Evolutionary conservation across 2,797 vertebrate genomes (phyloP).

Genomic region (Ctenosaura bakeri): DNA sequence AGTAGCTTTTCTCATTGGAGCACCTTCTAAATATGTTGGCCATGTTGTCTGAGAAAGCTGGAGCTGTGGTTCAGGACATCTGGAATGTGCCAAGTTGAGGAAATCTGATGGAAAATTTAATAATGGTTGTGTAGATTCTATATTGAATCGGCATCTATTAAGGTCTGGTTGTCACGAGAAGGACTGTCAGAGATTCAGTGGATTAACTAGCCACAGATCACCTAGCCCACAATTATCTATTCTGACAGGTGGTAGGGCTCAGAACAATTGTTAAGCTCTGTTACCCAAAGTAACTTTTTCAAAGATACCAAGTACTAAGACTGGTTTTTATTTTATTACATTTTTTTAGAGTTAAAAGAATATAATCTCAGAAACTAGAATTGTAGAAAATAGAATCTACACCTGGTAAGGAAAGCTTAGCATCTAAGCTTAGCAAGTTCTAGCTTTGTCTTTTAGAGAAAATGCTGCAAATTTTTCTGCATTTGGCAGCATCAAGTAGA

Average conservation of each 20-base stretch:
- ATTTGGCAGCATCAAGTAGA: neutral
- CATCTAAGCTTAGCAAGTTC: neutral
- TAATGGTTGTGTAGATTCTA: neutral
- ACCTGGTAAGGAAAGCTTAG: neutral
- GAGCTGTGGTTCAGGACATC: neutral
- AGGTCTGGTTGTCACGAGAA: neutral
- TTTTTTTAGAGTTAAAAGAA: neutral
- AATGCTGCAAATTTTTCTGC: neutral
- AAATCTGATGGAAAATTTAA: neutral
- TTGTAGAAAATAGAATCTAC: too few species aligned
- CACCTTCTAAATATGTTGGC: neutral
- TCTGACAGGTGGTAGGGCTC: neutral
- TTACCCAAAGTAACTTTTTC: neutral
- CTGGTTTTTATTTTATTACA: neutral
- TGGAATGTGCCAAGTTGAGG: neutral
- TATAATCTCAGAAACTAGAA: neutral
- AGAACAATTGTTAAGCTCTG: neutral
- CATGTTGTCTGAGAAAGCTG: neutral
- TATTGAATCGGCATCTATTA: neutral
- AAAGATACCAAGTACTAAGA: neutral
- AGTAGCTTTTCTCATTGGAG: neutral
- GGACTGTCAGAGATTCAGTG: neutral
- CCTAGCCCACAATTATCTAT: neutral
- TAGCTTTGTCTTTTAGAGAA: neutral
- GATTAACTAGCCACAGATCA: neutral